Evolutionary conservation across 1,140 invertebrate genomes (phyloP).

Genomic region (Bombyx mori): ASM3026992v2 NC_085107.1:16407501-16408000

Average conservation of each 20-base stretch:
- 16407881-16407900: slow-evolving; percentile 18
- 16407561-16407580: neutral
- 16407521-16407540: neutral
- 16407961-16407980: slow-evolving; percentile 1
- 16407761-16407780: neutral
- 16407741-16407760: neutral
- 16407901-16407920: slow-evolving; percentile 22
- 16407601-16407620: neutral
- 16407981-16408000: slow-evolving; percentile 1
- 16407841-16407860: slow-evolving; percentile 35
- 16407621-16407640: no score
- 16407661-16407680: neutral
- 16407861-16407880: slow-evolving; percentile 28
- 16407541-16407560: neutral
- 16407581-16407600: neutral
- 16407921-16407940: slow-evolving; percentile 14
- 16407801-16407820: slow-evolving; percentile 18
- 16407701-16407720: neutral
- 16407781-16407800: slow-evolving; percentile 1
- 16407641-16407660: neutral
- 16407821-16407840: slow-evolving; percentile 28
- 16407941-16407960: neutral
- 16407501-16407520: neutral
- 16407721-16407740: neutral
- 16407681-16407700: neutral